A percentile compares a stretch with the other conserved stretches of the same genome.
These are phyloP conservation scores for Acrocyrtus sp. DNA, from an alignment of 2,888 invertebrate species.

Conservation along the genomic window DNA sequence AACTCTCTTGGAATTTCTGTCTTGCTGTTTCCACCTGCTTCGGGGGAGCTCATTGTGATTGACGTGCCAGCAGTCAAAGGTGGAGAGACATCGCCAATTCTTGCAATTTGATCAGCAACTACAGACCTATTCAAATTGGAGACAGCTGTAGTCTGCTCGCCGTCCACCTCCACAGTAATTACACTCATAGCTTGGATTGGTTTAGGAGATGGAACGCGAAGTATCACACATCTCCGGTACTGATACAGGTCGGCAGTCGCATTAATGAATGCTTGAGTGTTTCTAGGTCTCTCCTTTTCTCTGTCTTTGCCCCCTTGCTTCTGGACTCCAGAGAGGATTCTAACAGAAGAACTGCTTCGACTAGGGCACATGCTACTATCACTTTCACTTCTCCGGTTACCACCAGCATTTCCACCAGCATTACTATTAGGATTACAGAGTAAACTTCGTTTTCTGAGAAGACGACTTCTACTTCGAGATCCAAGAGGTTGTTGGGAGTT, in stretches of 20 bases:
- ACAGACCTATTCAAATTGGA: conserved; percentile 28
- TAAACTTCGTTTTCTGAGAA: conserved; percentile 46
- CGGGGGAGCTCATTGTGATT: not conserved
- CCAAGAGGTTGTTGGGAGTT: conserved; percentile 38
- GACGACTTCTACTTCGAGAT: conserved; percentile 50
- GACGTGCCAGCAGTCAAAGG: not conserved
- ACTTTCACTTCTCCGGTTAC: conserved; percentile 50
- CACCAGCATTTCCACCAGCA: conserved; percentile 13
- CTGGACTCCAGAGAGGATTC: conserved; percentile 34
- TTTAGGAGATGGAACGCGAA: conserved; percentile 41
- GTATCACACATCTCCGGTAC: conserved; percentile 41
- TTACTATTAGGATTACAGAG: conserved; percentile 40
- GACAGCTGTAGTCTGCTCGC: not conserved
- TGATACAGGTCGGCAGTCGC: conserved; percentile 49
- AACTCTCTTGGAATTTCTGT: conserved; percentile 25
- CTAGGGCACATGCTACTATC: conserved; percentile 49
- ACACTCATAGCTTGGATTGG: not conserved
- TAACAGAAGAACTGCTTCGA: conserved; percentile 48
- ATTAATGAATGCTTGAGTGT: conserved; percentile 48
- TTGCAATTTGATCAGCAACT: conserved; percentile 28
- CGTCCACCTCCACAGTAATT: not conserved
- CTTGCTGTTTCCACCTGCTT: not conserved
- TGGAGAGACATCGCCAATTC: conserved; percentile 9
- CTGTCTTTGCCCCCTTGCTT: conserved; percentile 28
- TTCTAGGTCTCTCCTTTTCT: conserved; percentile 34